Base-by-base conservation (phyloP, 2,113 vertebrate species). In the Sceloporus tristichus region DNA sequence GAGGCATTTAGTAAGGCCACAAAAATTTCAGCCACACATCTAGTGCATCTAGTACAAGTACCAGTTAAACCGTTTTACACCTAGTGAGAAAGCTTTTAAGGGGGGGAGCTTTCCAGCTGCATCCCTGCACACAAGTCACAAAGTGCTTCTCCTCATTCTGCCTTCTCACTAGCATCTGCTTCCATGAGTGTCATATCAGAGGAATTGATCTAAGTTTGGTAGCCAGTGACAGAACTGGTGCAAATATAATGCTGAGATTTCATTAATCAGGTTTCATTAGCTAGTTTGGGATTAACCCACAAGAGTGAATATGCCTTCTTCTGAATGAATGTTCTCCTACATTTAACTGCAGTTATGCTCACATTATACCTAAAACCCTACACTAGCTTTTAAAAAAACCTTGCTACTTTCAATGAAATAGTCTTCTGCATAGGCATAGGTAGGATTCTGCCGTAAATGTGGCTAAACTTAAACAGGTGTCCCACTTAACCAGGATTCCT, bases 61-160 rank as follows among this genome's bases (percentile, higher is more conserved):
- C 25, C 29, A 54, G 2, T 42, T 62, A 74, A 87, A 82, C 53
- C 70, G 48, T 54, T 82, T 74, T 48, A 79, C 70, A 87, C 79
- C 79, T 74, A 34, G 38, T 38, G 9, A 66, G 62, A 81, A 2
- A 6, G 42, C 25, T 87, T 87, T 29, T 42, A 5, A 14, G 10
- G 1, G 11, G 29, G 42, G 40, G 79, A 56, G 10, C 16, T 53
- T n/a, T 42, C 0, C 9, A 14, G 66, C 11, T 11, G 66, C 48
- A 18, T 80, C n/a, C 85, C 9, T 34, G 75, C 34, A 42, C 25
- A 70, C 38, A 54, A 34, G 68, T 78, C 19, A 54, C 65, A 70
- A 54, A 87, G 9, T 34, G 8, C 16, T 71, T 27, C 9, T 0
- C 62, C 23, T 16, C 62, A 82, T 7, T 18, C 79, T 56, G 27